Percentiles rank a stretch among this genome's conserved stretches.
phyloP scores from a whole-genome alignment of 2,797 vertebrate species.

The Mionectes olivaceus region DNA sequence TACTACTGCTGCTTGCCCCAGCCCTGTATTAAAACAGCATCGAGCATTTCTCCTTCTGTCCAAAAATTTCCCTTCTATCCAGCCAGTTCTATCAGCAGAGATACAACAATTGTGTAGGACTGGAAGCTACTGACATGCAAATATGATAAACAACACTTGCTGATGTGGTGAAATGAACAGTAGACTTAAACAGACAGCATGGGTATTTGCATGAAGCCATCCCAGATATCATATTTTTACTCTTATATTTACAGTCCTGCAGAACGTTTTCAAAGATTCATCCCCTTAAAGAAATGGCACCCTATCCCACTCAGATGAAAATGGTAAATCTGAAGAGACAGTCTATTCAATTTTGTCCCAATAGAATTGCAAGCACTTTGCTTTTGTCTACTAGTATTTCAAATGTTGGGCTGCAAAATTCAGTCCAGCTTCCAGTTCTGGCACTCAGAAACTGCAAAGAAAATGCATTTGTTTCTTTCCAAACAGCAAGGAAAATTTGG shows the following conservation, averaged over 20 bases:
- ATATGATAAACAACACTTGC: neutral
- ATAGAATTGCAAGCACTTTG: constrained; percentile 24
- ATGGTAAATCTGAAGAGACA: constrained; percentile 32
- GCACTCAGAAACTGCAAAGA: neutral
- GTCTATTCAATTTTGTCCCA: constrained; percentile 29
- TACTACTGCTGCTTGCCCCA: neutral
- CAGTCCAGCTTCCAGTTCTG: neutral
- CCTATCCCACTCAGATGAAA: neutral
- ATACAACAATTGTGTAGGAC: neutral
- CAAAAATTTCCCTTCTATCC: neutral
- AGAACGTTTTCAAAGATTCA: neutral
- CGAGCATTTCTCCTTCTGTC: neutral
- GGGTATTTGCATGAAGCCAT: neutral
- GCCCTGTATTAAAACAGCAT: neutral
- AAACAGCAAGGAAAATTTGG: neutral
- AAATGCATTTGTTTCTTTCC: neutral
- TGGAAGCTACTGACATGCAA: neutral
- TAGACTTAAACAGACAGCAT: neutral
- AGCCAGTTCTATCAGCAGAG: neutral
- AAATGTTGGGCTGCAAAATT: neutral
- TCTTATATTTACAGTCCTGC: neutral
- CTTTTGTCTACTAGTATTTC: constrained; percentile 27
- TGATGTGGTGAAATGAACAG: neutral
- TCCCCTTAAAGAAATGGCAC: constrained; percentile 26
- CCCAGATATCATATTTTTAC: neutral